phyloP scores from a whole-genome alignment of 1,140 invertebrate species.

The Grapholita molesta region DNA sequence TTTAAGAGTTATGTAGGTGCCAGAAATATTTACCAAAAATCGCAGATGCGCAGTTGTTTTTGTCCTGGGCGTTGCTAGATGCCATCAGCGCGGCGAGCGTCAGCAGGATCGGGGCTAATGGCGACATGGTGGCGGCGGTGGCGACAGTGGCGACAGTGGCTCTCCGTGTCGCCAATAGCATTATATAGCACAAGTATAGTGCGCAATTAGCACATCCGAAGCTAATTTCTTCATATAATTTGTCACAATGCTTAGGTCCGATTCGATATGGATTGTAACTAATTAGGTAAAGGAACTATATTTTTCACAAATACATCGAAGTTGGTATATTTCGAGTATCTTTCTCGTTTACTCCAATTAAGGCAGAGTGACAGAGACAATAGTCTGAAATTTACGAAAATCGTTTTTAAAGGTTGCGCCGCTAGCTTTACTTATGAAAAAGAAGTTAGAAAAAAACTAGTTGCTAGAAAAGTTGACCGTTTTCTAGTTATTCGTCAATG shows the following conservation, averaged over 20 bases:
- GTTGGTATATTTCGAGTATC: too few relatives aligned
- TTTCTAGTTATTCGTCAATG: too few relatives aligned
- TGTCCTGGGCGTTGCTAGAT: not conserved
- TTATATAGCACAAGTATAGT: not conserved
- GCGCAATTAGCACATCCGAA: not conserved
- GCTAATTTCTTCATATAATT: not conserved
- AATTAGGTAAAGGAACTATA: not conserved
- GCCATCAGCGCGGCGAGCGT: not conserved
- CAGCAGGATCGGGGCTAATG: not conserved
- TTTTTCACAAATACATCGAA: too few relatives aligned
- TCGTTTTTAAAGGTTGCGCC: too few relatives aligned
- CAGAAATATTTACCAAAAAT: not conserved
- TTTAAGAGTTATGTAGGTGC: not conserved
- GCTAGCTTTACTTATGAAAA: too few relatives aligned
- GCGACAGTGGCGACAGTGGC: not conserved
- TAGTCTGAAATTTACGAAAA: too few relatives aligned
- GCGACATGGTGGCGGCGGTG: not conserved
- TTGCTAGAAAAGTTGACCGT: too few relatives aligned
- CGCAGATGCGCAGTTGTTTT: not conserved
- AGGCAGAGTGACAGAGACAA: too few relatives aligned
- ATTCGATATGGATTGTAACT: not conserved
- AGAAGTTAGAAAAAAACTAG: too few relatives aligned
- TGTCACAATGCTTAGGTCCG: not conserved
- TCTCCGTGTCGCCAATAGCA: not conserved
- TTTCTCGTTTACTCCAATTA: too few relatives aligned